Percentiles rank a stretch among this genome's conserved stretches.
phyloP scores from a whole-genome alignment of 2,888 invertebrate species.

The Noctua fimbriata region DNA sequence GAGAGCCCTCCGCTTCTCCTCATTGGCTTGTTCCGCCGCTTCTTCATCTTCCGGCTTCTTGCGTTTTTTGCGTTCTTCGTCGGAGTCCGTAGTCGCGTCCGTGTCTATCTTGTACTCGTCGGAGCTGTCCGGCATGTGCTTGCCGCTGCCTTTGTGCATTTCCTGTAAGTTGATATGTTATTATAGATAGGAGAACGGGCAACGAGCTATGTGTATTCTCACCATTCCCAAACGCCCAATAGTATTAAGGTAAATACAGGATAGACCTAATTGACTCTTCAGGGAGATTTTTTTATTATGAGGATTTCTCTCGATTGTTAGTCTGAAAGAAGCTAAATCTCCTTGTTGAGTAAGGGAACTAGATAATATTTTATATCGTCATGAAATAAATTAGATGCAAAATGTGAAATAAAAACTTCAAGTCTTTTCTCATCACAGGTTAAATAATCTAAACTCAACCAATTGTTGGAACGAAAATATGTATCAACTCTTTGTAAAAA shows the following conservation, averaged over 20 bases:
- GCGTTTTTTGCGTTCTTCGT: slow-evolving; percentile 82
- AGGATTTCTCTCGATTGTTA: not conserved
- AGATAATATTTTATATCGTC: not conserved
- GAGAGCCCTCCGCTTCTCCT: slow-evolving; percentile 73
- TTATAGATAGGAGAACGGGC: not conserved
- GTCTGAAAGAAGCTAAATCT: not conserved
- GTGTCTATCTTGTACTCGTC: slow-evolving; percentile 87
- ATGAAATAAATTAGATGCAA: not conserved
- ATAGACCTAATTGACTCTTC: not conserved
- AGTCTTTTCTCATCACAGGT: not conserved
- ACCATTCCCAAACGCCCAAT: not conserved
- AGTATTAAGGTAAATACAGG: not conserved
- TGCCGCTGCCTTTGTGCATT: slow-evolving; percentile 89
- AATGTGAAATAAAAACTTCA: not conserved
- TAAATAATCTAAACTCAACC: not conserved
- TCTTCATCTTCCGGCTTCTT: slow-evolving; percentile 80
- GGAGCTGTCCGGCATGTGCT: slow-evolving; percentile 89
- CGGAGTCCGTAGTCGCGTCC: slow-evolving; percentile 76
- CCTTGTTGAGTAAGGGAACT: not conserved
- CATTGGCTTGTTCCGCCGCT: slow-evolving; percentile 72
- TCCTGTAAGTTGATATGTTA: slow-evolving; percentile 75
- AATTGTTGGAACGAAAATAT: not conserved
- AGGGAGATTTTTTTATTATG: not conserved
- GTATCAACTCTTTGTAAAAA: not conserved
- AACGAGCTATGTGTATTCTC: not conserved